Base-by-base conservation (phyloP, 2,113 vertebrate species). In the Sciurus niger region DNA sequence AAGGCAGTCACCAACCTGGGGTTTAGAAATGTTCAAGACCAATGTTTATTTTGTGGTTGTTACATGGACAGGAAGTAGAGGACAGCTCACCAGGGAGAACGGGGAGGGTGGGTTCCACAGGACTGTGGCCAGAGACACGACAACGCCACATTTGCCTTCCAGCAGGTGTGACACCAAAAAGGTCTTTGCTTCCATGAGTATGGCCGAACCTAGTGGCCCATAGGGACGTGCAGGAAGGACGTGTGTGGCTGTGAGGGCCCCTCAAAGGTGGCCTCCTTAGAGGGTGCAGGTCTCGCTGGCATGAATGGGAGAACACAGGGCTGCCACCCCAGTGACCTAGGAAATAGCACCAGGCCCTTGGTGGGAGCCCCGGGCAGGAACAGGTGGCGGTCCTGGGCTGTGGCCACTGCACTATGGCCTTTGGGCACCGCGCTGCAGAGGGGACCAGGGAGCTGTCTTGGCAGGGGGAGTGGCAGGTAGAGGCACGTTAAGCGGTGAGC, bases 21-120 rank as follows among this genome's bases (percentile, higher is more conserved):
- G 34, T 46, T 90, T 87, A 96, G 90, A 97, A 97, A 97, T 77
- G 87, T 89, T 90, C 51, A 22, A 73, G 84, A 85, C 60, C 40
- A 65, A 88, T 25, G 88, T 98, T 98, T 98, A 98, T 98, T 98
- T 63, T 48, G 76, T 53, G 51, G 77, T 85, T 48, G 53, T 97
- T 97, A 97, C 82, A 97, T 30, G 86, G 40, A 48, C 30, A 55
- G 70, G 18, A 46, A 46, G 24, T 40, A 32, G 67, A 30, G 72
- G 53, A n/a, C 34, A 79, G 73, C 12, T 67, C 11, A 28, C 43
- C 53, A 60, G 30, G 12, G 68, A 30, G n/a, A 60, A 14, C 0
- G 9, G 43, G n/a, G 1, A 13, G 63, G 83, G n/a, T 2, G 6
- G 20, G 17, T 2, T 83, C 24, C 12, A 74, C 65, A 32, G 70